Base-by-base conservation (phyloP, 2,888 invertebrate genomes). In the Trimorus sp. region DNA sequence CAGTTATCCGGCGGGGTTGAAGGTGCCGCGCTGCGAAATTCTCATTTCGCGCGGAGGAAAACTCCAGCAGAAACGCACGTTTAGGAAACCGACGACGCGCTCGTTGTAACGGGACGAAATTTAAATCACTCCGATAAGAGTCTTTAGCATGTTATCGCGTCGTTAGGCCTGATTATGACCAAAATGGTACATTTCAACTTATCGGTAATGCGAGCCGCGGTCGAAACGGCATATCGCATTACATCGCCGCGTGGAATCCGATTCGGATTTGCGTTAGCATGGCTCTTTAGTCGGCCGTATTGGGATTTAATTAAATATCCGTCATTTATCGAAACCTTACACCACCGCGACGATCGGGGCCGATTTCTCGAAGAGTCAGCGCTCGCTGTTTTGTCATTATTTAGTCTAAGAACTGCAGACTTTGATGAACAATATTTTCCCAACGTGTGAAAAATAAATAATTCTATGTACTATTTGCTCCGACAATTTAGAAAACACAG, bases 1-100 rank as follows among this genome's bases (percentile, higher is more conserved):
- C 78, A 71, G 38, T 70, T 71, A 66, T 71, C 65, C 65, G 40
- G 69, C 36, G 53, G 59, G 0, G 40, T 75, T 59, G 62, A 14
- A 42, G n/a, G 37, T 9, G 58, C 65, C 59, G 66, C 40, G 40
- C 11, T 4, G 40, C 7, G 1, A 2, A 40, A 40, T 40, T 40
- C 40, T 26, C 26, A 26, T 26, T 26, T 26, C 26, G 26, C 26
- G 26, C 26, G 4, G 26, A 26, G 26, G 26, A 4, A 26, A 26
- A 26, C 26, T 26, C 26, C 26, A 26, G 26, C 26, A 26, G 26
- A 26, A 26, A 26, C 26, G 26, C 26, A 4, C 26, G 26, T 26
- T 26, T 26, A 26, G 26, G 4, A 26, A 26, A 26, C 4, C 26
- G 26, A 26, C 26, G 26, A 1, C 26, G 26, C 26, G 26, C n/a